Evolutionary conservation across 2,888 invertebrate genomes (phyloP).

Genomic region (Agrotis clavis): DNA sequence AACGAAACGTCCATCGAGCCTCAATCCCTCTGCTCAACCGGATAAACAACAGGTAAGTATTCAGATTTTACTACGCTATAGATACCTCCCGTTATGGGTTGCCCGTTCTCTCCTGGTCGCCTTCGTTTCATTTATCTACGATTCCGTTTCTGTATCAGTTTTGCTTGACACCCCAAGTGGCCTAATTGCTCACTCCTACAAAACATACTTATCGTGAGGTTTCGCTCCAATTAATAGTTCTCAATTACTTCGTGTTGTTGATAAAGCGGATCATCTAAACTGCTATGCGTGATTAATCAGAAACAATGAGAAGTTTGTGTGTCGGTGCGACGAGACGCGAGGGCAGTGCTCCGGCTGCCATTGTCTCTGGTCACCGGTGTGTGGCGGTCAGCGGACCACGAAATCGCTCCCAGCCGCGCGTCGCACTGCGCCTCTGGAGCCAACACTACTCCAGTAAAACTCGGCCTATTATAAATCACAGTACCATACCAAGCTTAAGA

Average conservation of each 20-base stretch:
- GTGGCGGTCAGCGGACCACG: slow-evolving; percentile 87
- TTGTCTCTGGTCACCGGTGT: slow-evolving; percentile 87
- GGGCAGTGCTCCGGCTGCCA: slow-evolving; percentile 83
- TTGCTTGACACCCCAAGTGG: slow-evolving; percentile 50
- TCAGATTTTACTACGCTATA: slow-evolving; percentile 62
- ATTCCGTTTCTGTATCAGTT: slow-evolving; percentile 49
- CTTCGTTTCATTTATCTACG: slow-evolving; percentile 57
- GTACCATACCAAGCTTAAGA: slow-evolving; percentile 14
- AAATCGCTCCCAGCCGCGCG: slow-evolving; percentile 85
- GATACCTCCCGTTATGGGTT: slow-evolving; percentile 49
- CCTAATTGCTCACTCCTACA: slow-evolving; percentile 53
- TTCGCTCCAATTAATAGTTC: slow-evolving; percentile 63
- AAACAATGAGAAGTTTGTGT: slow-evolving; percentile 80
- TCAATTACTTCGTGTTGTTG: slow-evolving; percentile 63
- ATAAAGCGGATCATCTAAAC: slow-evolving; percentile 68
- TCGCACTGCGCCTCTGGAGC: slow-evolving; percentile 63
- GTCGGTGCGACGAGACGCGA: slow-evolving; percentile 74
- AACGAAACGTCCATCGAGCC: slow-evolving; percentile 55
- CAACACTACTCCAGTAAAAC: slow-evolving; percentile 47
- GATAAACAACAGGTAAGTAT: slow-evolving; percentile 64
- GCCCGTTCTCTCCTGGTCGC: slow-evolving; percentile 42
- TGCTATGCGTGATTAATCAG: slow-evolving; percentile 81
- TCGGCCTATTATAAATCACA: slow-evolving; percentile 38
- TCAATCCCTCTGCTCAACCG: slow-evolving; percentile 57
- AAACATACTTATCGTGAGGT: slow-evolving; percentile 61